These are phyloP conservation scores for Empidonax traillii DNA, from an alignment of 2,113 vertebrate species.

Conservation along the genomic window DNA sequence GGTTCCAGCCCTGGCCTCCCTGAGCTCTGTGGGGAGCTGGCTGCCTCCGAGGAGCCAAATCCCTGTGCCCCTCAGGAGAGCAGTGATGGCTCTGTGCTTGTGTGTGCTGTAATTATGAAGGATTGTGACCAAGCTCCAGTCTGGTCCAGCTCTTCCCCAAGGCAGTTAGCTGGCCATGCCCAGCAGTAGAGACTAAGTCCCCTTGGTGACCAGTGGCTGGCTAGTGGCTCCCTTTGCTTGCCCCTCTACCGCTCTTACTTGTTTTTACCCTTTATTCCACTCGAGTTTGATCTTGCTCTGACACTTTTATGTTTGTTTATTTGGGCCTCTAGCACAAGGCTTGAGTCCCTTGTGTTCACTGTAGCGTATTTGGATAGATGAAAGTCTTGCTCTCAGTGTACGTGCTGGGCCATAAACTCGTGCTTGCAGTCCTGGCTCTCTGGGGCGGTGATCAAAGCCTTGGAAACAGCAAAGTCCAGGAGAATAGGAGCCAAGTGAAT, in stretches of 20 bases:
- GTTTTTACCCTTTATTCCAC: not conserved
- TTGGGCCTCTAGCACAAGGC: not conserved
- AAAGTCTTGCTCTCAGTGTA: accelerated
- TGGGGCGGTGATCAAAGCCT: not conserved
- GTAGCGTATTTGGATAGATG: not conserved
- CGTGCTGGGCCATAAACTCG: not conserved
- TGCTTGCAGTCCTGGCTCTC: not conserved
- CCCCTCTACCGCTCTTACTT: not conserved
- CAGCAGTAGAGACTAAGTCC: not conserved
- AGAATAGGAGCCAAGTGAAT: not conserved
- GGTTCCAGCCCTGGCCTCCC: not conserved
- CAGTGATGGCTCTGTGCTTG: not conserved
- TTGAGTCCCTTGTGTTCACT: not conserved
- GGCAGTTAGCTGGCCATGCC: not conserved
- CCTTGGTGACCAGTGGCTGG: not conserved
- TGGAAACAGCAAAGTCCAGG: not conserved
- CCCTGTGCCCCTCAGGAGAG: not conserved
- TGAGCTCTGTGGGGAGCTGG: not conserved
- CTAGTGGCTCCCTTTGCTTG: not conserved
- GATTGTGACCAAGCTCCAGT: not conserved
- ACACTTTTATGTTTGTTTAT: not conserved
- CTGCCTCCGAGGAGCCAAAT: not conserved
- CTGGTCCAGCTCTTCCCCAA: not conserved
- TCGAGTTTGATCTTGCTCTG: not conserved
- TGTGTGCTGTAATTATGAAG: accelerated